Conservation (phyloP, 2,888 invertebrate species). For the Ophion ellenae region DNA sequence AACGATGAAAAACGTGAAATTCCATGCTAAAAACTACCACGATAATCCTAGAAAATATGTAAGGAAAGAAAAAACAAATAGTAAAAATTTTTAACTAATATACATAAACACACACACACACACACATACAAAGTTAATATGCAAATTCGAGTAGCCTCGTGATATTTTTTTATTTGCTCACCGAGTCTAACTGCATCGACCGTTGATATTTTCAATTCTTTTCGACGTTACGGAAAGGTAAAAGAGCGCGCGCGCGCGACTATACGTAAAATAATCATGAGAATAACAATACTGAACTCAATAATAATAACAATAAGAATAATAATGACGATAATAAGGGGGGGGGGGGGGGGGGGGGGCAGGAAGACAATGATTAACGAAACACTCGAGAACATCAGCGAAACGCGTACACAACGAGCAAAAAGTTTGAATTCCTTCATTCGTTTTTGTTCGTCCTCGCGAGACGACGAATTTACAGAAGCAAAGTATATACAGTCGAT, state of each 20-base stretch:
- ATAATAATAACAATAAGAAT: constrained; percentile 21
- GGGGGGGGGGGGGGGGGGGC: constrained; percentile 31
- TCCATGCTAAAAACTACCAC: constrained; percentile 11
- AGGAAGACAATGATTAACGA: constrained; percentile 67
- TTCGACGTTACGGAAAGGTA: constrained; percentile 54
- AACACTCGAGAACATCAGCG: constrained; percentile 65
- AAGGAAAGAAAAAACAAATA: neutral
- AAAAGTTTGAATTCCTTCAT: constrained; percentile 53
- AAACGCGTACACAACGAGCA: constrained; percentile 59
- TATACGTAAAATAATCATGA: neutral
- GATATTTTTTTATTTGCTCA: neutral
- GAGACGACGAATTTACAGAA: constrained; percentile 42
- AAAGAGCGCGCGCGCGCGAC: constrained; percentile 42
- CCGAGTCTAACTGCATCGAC: constrained; percentile 8
- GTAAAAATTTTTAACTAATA: neutral
- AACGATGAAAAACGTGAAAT: constrained; percentile 39
- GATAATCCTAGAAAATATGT: constrained; percentile 25
- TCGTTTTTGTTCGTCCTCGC: constrained; percentile 41
- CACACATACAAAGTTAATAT: constrained; percentile 20
- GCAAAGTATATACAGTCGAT: neutral
- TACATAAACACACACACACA: too few species aligned
- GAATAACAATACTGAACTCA: constrained; percentile 7
- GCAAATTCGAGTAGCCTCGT: constrained; percentile 35
- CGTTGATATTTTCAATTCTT: constrained; percentile 43
- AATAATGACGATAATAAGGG: constrained; percentile 44